phyloP scores from a whole-genome alignment of 2,113 vertebrate species.

The Ciconia stormi region DNA sequence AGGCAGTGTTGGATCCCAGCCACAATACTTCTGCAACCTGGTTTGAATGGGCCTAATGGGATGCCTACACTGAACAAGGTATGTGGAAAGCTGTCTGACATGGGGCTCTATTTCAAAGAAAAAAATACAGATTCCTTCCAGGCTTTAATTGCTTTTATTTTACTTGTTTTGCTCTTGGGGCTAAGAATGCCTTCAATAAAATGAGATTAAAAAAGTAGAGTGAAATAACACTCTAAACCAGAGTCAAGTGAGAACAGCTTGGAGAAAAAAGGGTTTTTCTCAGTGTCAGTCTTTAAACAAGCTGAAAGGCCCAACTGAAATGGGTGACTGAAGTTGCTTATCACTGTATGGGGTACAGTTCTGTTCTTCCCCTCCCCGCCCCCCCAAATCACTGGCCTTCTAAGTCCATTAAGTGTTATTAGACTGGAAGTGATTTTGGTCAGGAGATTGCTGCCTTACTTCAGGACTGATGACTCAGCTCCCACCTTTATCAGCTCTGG shows the following conservation, averaged over 20 bases:
- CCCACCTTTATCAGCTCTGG: neutral
- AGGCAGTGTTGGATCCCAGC: neutral
- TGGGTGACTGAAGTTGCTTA: neutral
- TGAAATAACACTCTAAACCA: neutral
- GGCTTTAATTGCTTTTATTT: slow-evolving; percentile 34
- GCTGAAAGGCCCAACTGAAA: neutral
- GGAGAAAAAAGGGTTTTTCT: neutral
- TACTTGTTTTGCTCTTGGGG: slow-evolving; percentile 8
- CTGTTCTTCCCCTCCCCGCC: neutral
- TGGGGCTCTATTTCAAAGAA: neutral
- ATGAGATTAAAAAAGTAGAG: neutral
- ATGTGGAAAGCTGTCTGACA: neutral
- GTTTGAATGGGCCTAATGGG: slow-evolving; percentile 41
- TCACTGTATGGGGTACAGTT: neutral
- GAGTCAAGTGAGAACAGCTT: neutral
- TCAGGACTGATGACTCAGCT: neutral
- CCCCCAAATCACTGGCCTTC: neutral
- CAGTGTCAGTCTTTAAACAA: neutral
- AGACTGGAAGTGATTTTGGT: neutral
- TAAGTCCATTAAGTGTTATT: neutral
- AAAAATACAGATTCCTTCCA: slow-evolving; percentile 8
- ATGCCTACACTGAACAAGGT: neutral
- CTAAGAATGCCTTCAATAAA: slow-evolving; percentile 8
- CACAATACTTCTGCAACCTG: slow-evolving; percentile 31
- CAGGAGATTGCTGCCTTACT: neutral